These are phyloP conservation scores for Liodrosophila aerea DNA, from an alignment of 2,888 invertebrate species.

Conservation along the genomic window DNA sequence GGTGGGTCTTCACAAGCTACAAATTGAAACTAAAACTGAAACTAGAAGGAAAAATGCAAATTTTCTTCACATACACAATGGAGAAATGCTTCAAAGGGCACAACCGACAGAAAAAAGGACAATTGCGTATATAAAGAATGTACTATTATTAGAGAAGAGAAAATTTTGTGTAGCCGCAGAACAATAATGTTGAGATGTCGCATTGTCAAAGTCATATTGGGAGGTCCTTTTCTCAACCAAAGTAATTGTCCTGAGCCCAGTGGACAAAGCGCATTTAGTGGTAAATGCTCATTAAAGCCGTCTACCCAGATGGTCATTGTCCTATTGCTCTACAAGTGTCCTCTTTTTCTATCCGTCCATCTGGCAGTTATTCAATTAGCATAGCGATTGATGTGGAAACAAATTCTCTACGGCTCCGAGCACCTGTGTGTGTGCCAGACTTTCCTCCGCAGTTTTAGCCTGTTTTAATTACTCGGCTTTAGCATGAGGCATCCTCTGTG, in stretches of 20 bases:
- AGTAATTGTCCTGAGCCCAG: conserved; percentile 17
- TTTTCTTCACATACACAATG: conserved; percentile 44
- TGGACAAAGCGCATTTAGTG: conserved; percentile 57
- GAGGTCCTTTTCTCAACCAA: conserved; percentile 58
- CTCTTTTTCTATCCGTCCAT: conserved; percentile 42
- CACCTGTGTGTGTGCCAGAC: conserved; percentile 25
- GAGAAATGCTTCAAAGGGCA: conserved; percentile 60
- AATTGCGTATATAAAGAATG: conserved; percentile 71
- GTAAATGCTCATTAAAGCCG: conserved; percentile 53
- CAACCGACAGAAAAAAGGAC: conserved; percentile 58
- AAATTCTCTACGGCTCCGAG: conserved; percentile 39
- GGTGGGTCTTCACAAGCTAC: conserved; percentile 54
- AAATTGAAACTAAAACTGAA: conserved; percentile 21
- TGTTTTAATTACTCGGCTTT: conserved; percentile 60
- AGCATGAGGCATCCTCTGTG: conserved; percentile 44
- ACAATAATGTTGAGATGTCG: conserved; percentile 60
- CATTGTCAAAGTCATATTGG: conserved; percentile 75
- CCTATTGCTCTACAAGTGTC: conserved; percentile 1
- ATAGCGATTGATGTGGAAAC: conserved; percentile 64
- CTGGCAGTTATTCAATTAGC: conserved; percentile 73
- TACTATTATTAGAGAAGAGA: conserved; percentile 58
- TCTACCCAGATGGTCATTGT: conserved; percentile 24
- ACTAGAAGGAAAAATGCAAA: conserved; percentile 68
- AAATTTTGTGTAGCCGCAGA: conserved; percentile 37
- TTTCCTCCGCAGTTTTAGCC: conserved; percentile 29